Percentiles rank a stretch among this genome's conserved stretches.
Evolutionary conservation across 2,888 invertebrate species (phyloP).

Genomic region (Drepanosiphum platanoidis): DNA sequence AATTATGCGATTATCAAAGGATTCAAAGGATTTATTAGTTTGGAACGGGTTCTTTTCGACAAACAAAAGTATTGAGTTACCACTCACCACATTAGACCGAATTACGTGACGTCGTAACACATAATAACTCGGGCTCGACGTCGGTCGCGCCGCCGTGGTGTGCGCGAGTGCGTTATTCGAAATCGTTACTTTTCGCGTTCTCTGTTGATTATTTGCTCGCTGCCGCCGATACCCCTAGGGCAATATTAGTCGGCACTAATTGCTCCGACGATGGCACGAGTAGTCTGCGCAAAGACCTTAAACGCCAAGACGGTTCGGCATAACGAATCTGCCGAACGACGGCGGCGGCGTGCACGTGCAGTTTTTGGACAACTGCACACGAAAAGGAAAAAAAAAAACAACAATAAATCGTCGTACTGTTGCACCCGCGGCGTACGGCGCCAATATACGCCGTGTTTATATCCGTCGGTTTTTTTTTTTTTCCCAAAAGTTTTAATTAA

Average conservation of each 20-base stretch:
- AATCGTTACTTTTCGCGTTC: not conserved
- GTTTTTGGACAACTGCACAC: not conserved
- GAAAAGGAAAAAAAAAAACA: not conserved
- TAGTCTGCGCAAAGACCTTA: conserved; percentile 1
- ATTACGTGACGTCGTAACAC: conserved; percentile 4
- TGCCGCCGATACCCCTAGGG: not conserved
- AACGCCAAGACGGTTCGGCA: not conserved
- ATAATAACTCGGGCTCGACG: not conserved
- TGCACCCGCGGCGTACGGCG: too few relatives aligned
- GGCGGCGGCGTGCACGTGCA: not conserved
- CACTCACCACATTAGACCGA: not conserved
- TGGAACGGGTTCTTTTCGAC: not conserved
- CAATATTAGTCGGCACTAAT: not conserved
- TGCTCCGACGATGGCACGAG: not conserved
- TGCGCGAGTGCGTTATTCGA: not conserved
- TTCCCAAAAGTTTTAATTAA: conserved; percentile 27
- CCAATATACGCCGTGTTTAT: not conserved
- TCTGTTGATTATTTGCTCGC: conserved; percentile 34
- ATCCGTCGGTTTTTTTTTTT: too few relatives aligned
- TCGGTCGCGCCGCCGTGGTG: not conserved
- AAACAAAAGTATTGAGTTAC: not conserved
- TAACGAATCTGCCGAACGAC: not conserved
- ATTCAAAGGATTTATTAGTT: not conserved
- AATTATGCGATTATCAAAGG: not conserved
- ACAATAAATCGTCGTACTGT: too few relatives aligned